Conservation (phyloP, 2,113 vertebrate genomes). For the Felis catus region DNA sequence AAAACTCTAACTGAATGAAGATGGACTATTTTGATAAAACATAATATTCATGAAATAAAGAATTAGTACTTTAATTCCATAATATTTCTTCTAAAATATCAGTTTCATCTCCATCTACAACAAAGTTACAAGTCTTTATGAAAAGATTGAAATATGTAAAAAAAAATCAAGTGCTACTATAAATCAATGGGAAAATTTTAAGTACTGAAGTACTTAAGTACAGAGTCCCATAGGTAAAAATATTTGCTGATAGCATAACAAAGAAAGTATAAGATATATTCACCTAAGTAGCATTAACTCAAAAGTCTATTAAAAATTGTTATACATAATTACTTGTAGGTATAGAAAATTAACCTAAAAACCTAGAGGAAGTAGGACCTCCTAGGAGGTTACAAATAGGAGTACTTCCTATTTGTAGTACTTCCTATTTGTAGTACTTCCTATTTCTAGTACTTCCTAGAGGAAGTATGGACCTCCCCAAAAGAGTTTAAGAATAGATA, state of each 20-base stretch:
- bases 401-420: too few species aligned
- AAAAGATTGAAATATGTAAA: not conserved
- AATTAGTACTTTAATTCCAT: not conserved
- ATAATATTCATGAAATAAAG: not conserved
- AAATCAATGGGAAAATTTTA: constrained; percentile 39
- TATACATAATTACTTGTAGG: not conserved
- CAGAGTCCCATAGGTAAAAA: not conserved
- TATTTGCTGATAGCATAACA: not conserved
- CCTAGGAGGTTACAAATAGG: too few species aligned
- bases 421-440: too few species aligned
- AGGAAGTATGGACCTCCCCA: not conserved
- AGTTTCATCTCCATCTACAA: constrained; percentile 6
- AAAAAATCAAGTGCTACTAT: constrained; percentile 14
- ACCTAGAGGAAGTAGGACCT: not conserved
- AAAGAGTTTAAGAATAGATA: constrained; percentile 34
- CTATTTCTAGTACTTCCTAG: too few species aligned
- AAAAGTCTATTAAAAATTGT: constrained; percentile 27
- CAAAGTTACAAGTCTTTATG: constrained; percentile 12
- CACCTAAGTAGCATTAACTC: not conserved
- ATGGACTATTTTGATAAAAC: not conserved
- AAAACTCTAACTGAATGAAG: constrained; percentile 18
- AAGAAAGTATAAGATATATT: constrained; percentile 20
- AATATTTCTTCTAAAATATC: constrained; percentile 40
- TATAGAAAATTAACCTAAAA: constrained; percentile 23
- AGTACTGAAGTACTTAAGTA: constrained; percentile 29